phyloP scores from a whole-genome alignment of 2,113 vertebrate species.

The Aphelocoma coerulescens region DNA sequence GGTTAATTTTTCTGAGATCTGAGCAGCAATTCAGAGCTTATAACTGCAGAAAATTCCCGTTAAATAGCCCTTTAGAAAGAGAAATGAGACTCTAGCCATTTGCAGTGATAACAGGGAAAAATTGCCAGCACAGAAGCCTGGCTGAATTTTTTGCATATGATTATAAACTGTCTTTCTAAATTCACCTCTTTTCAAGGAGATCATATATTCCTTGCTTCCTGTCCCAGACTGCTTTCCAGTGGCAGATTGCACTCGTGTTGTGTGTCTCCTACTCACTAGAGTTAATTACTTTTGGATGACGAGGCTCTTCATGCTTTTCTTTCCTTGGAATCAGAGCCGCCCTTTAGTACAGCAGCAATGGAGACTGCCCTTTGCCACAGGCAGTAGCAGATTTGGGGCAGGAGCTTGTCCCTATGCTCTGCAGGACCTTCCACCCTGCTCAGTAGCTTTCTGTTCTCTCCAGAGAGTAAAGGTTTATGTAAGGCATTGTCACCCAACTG shows the following conservation, averaged over 20 bases:
- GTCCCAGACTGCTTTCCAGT: not conserved
- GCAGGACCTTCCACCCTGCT: not conserved
- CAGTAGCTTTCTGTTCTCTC: not conserved
- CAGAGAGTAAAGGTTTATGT: not conserved
- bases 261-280: not conserved
- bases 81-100: not conserved
- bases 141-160: not conserved
- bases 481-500: not conserved
- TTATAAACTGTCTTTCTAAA: not conserved
- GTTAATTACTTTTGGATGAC: not conserved
- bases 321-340: not conserved
- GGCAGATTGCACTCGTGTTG: not conserved
- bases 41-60: not conserved
- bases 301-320: not conserved
- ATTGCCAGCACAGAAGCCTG: not conserved
- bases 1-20: not conserved
- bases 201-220: not conserved
- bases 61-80: not conserved
- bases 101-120: not conserved
- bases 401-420: fast-evolving
- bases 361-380: not conserved
- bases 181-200: not conserved
- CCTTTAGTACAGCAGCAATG: not conserved
- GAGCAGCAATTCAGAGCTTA: not conserved
- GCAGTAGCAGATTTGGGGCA: not conserved